These are phyloP conservation scores for Avahi laniger DNA, from an alignment of 2,797 vertebrate species.

Conservation along the genomic window DNA sequence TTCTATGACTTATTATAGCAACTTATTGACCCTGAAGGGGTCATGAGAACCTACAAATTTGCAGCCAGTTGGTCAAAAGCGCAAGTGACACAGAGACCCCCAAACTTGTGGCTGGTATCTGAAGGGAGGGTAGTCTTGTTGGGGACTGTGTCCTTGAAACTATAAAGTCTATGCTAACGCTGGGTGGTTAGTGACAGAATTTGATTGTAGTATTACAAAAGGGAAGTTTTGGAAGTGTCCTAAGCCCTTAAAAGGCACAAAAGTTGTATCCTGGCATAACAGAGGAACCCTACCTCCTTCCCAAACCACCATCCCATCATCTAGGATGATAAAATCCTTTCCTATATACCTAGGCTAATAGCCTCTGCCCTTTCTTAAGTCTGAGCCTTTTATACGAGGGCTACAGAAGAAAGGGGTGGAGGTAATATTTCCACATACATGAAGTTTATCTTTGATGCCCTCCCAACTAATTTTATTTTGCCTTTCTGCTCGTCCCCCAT, in stretches of 20 bases:
- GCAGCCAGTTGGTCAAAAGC: not conserved
- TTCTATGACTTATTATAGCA: not conserved
- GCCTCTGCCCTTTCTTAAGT: not conserved
- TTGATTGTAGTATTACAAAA: not conserved
- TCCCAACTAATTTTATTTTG: conserved; percentile 8
- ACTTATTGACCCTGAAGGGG: not conserved
- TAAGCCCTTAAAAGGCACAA: not conserved
- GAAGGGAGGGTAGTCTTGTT: not conserved
- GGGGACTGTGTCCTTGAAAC: not conserved
- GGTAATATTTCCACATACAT: not conserved
- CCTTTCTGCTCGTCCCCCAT: not conserved
- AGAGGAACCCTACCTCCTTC: not conserved
- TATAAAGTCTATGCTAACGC: not conserved
- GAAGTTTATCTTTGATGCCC: not conserved
- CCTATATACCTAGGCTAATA: not conserved
- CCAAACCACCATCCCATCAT: not conserved
- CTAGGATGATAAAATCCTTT: not conserved
- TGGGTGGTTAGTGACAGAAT: not conserved
- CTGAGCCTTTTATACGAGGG: not conserved
- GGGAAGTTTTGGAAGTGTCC: not conserved
- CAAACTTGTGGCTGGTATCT: not conserved
- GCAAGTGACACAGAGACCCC: not conserved
- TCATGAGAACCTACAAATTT: not conserved
- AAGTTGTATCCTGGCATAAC: not conserved
- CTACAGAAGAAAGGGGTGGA: not conserved